Evolutionary conservation across 2,113 vertebrate genomes (phyloP).

Genomic region (Heptranchias perlo): DNA sequence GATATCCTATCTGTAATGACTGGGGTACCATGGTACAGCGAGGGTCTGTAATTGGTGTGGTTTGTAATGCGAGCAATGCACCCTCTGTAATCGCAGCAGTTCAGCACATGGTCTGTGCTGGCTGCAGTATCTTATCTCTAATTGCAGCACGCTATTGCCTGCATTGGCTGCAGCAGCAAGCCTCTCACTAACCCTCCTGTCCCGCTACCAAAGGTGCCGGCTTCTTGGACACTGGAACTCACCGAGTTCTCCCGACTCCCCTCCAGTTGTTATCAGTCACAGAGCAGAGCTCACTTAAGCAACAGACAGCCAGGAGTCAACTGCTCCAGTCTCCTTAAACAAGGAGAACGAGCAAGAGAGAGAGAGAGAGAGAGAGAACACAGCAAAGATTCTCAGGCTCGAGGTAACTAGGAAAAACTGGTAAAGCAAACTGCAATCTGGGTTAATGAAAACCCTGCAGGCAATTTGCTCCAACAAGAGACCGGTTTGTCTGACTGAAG

Average conservation of each 20-base stretch:
- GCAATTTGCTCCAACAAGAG: background rate
- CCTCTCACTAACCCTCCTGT: background rate
- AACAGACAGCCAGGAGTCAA: background rate
- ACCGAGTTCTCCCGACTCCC: no score
- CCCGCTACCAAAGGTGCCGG: background rate
- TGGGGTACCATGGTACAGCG: no score
- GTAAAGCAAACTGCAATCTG: background rate
- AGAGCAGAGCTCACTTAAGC: background rate
- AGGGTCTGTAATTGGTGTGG: background rate
- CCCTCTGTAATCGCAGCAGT: background rate
- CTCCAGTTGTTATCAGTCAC: background rate
- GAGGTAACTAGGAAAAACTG: background rate
- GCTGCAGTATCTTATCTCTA: background rate
- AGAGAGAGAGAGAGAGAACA: background rate
- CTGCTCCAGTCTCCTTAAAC: background rate
- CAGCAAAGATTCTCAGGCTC: background rate
- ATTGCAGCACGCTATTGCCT: background rate
- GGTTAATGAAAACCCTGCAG: background rate
- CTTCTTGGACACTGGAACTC: background rate
- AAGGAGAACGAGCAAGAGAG: background rate
- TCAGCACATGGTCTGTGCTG: background rate
- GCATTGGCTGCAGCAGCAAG: background rate
- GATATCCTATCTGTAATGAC: no score
- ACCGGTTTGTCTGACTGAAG: background rate
- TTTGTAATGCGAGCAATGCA: background rate